Evolutionary conservation across 2,888 invertebrate species (phyloP).

Genomic region (Cheilosia urbana): DNA sequence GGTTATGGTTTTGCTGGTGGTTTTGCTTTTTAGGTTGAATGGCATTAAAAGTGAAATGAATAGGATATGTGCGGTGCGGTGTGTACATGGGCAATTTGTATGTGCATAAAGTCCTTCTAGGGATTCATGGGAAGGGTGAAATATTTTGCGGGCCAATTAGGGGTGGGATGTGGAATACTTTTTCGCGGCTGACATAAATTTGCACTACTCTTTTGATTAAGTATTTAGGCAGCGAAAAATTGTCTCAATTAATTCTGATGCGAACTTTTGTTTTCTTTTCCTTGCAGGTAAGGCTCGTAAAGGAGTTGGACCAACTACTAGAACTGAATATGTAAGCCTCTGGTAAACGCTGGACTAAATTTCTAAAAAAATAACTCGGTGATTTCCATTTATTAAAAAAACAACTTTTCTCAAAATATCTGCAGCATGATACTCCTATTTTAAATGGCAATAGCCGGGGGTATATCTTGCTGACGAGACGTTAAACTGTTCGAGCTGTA

Average conservation of each 20-base stretch:
- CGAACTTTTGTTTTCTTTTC: not conserved
- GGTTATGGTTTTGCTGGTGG: not conserved
- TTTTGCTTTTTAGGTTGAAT: conserved; percentile 40
- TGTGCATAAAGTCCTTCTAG: not conserved
- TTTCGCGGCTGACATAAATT: not conserved
- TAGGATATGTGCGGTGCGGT: conserved; percentile 14
- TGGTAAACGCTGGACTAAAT: not conserved
- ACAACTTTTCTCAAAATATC: too few species aligned
- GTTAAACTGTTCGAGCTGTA: too few species aligned
- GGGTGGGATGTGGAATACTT: not conserved
- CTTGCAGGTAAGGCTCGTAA: conserved; percentile 46
- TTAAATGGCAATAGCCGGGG: too few species aligned
- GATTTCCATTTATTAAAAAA: not conserved
- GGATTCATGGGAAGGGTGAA: not conserved
- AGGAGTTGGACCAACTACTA: not conserved
- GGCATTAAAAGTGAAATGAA: conserved; percentile 32
- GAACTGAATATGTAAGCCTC: not conserved
- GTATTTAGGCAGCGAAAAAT: not conserved
- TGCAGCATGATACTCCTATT: too few species aligned
- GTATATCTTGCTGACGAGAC: too few species aligned
- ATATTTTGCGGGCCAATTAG: not conserved
- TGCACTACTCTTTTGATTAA: too few species aligned
- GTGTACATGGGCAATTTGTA: not conserved
- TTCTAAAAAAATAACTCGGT: not conserved
- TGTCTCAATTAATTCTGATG: not conserved